Base-by-base conservation (phyloP, 2,888 invertebrate genomes). In the Drosophila subsilvestris region DNA sequence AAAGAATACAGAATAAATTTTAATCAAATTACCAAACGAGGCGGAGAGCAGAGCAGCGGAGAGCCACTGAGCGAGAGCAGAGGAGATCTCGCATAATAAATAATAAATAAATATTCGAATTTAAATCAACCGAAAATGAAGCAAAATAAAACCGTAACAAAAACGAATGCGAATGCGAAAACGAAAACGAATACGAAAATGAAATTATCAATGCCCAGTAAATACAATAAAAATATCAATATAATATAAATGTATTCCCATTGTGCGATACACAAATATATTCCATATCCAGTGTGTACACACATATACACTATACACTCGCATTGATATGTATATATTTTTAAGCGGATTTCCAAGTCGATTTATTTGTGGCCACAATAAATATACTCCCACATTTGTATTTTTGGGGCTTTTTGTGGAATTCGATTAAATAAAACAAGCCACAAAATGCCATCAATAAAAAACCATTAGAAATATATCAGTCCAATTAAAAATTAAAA, bases 331-430 rank as follows among this genome's bases (percentile, higher is more conserved):
- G 12, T 37, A 14, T 42, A 70, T 56, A 54, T 27, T 54, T 67
- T 56, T 57, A 73, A 73, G 74, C 82, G 86, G 86, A 75, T 83
- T 80, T 63, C 50, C 78, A 74, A 83, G 78, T 73, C 67, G 73
- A 66, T 25, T 25, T 22, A 67, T 70, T 67, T 75, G 81, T 69
- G 83, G 74, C 69, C 78, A 75, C 84, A 78, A 68, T 62, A 74
- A 67, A 49, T 3, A 37, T 37, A 62, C 57, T 54, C 53, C 57
- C 62, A 48, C 47, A 56, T n/a, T 54, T 60, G 53, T 70, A 63
- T 25, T 25, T 69, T 63, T 72, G 62, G 58, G 56, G 61, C 57
- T 22, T 47, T 43, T 17, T 29, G 53, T 61, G 58, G 2, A 37
- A 37, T 37, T 37, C 37, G 69, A 58, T 74, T 69, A 59, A 74